Evolutionary conservation across 1,140 invertebrate species (phyloP).

Genomic region (Globodera ellingtonae): DNA sequence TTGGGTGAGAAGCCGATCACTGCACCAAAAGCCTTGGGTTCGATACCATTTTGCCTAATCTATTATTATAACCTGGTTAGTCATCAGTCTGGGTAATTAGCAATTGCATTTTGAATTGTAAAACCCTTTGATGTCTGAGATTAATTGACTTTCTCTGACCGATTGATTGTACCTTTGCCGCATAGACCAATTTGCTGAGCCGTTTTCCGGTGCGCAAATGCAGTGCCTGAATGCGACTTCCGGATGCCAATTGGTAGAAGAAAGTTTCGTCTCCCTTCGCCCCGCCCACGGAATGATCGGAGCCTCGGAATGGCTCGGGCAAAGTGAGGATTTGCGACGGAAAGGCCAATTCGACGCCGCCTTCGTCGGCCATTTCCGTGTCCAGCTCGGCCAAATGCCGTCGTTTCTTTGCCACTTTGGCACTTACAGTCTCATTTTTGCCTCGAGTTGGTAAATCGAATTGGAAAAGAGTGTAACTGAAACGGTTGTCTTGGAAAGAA

Average conservation of each 20-base stretch:
- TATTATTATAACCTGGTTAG: too few species aligned
- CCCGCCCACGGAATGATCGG: conserved; percentile 39
- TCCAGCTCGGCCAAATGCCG: neutral
- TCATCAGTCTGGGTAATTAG: too few species aligned
- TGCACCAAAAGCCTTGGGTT: too few species aligned
- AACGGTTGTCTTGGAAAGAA: neutral
- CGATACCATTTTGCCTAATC: too few species aligned
- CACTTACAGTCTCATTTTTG: neutral
- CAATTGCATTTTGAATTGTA: too few species aligned
- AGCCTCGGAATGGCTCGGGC: conserved; percentile 33
- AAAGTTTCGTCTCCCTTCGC: conserved; percentile 21
- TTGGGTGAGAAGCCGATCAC: too few species aligned
- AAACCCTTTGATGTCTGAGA: too few species aligned
- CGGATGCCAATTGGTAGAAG: conserved; percentile 38
- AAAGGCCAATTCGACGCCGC: conserved; percentile 22
- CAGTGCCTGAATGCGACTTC: conserved; percentile 20
- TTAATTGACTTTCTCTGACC: too few species aligned
- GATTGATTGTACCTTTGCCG: conserved; percentile 33
- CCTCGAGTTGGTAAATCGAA: conserved; percentile 10
- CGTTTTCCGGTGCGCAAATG: conserved; percentile 31
- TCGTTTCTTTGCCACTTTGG: neutral
- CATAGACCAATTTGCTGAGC: conserved; percentile 34
- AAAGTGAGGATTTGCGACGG: conserved; percentile 36
- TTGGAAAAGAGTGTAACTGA: conserved; percentile 26
- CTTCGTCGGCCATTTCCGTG: neutral